Evolutionary conservation across 2,113 vertebrate species (phyloP).

Genomic region (Dasypus novemcinctus): DNA sequence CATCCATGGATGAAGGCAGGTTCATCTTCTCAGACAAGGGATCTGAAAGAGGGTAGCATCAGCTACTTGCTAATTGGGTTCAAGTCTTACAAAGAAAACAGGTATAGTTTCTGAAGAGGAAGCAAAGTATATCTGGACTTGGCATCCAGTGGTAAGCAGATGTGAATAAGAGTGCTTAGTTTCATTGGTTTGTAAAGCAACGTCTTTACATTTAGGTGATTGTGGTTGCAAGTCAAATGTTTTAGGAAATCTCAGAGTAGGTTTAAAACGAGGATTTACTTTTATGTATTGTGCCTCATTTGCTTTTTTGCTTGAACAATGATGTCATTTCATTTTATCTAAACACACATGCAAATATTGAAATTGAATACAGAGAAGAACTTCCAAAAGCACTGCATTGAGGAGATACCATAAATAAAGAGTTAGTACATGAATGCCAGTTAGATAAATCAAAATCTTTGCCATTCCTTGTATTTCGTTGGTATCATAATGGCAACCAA

Average conservation of each 20-base stretch:
- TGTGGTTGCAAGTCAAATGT: background rate
- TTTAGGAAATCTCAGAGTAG: background rate
- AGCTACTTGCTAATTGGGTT: background rate
- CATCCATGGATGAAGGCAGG: too few species aligned
- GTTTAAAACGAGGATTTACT: background rate
- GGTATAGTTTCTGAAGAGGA: too few species aligned
- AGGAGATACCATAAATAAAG: background rate
- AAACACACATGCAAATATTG: background rate
- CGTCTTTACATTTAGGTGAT: background rate
- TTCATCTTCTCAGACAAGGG: background rate
- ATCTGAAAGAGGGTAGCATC: accelerated
- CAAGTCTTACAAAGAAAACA: background rate
- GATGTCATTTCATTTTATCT: background rate
- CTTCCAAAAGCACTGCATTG: background rate
- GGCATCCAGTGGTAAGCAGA: background rate
- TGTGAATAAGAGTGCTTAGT: background rate
- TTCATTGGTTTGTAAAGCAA: background rate
- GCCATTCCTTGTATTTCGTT: background rate
- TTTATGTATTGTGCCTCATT: background rate
- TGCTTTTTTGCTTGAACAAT: background rate
- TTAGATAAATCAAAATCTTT: background rate
- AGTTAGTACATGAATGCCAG: accelerated
- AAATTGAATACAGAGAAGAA: background rate
- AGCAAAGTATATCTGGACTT: accelerated
- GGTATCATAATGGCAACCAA: accelerated